Base-by-base conservation (phyloP, 2,888 invertebrate species). In the Pteria penguin region DNA sequence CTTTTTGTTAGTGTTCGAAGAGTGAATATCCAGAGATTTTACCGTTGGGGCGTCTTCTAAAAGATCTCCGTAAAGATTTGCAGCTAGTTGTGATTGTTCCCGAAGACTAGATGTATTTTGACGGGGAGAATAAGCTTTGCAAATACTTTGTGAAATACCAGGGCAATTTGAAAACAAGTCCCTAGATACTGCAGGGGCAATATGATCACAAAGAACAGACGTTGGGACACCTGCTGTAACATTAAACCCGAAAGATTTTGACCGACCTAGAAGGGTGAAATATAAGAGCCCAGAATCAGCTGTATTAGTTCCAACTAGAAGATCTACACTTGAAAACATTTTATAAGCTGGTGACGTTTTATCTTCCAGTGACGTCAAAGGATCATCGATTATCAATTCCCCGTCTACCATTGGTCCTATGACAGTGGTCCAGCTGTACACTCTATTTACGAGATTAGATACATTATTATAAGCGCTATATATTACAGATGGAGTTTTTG, bases 1-100 rank as follows among this genome's bases (percentile, higher is more conserved):
- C 92, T 96, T 96, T n/a, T 96, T 97, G 73, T 96, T 96, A 90
- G 95, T 95, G 90, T 96, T 95, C 4, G 97, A 96, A 4, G 97
- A 96, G 88, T 96, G 95, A 29, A 97, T 96, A 91, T 97, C 96
- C n/a, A 80, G 65, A 11, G 77, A 76, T 68, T 63, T 45, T 1
- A 78, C 62, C 0, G 86, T 79, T 22, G 82, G 80, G 4, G 78
- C 70, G 8, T 82, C 31, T 32, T 82, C 82, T 33, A 72, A 68
- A 5, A 80, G 5, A 62, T 84, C 84, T 1, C 75, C 77, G 58
- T 80, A 83, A 0, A 81, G 66, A 58, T 82, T 66, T 0, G 80
- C 65, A 8, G 76, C 82, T 27, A 72, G 72, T 14, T 75, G 66
- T 14, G 80, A 74, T 60, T 82, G 76, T n/a, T 67, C 72, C 4